Conservation (phyloP, 2,888 invertebrate species). For the Omphaloscelis lunosa region DNA sequence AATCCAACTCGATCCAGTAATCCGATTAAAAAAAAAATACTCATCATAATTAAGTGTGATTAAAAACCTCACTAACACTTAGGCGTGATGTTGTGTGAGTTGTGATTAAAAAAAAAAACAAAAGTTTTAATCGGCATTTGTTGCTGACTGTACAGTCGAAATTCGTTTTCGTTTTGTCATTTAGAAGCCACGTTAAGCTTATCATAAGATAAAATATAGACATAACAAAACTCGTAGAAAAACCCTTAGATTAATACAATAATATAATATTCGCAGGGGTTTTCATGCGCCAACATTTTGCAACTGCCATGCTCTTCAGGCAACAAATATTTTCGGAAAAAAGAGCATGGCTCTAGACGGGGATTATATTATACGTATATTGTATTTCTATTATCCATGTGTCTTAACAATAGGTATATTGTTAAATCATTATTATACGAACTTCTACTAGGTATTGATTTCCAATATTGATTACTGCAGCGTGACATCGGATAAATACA, state of each 20-base stretch:
- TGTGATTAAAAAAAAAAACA: not conserved
- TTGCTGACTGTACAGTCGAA: constrained; percentile 1
- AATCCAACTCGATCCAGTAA: not conserved
- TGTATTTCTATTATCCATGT: constrained; percentile 1
- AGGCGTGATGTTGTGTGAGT: not conserved
- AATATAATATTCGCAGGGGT: not conserved
- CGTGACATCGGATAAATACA: not conserved
- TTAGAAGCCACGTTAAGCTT: constrained; percentile 1
- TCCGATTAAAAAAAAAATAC: too few relatives aligned
- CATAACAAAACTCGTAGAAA: constrained; percentile 5
- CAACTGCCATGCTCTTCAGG: not conserved
- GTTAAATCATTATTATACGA: not conserved
- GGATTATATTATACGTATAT: not conserved
- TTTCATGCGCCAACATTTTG: not conserved
- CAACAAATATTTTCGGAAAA: not conserved
- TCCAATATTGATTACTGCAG: constrained; percentile 17
- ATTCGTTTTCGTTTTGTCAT: not conserved
- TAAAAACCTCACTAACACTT: too few relatives aligned
- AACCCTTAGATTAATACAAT: not conserved
- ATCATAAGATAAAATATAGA: not conserved
- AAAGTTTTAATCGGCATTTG: constrained; percentile 1
- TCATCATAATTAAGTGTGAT: not conserved
- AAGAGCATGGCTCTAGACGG: not conserved
- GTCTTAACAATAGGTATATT: not conserved
- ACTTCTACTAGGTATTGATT: not conserved